Conservation (phyloP, 2,888 invertebrate genomes). For the Trissonchulus latispiculum region DNA sequence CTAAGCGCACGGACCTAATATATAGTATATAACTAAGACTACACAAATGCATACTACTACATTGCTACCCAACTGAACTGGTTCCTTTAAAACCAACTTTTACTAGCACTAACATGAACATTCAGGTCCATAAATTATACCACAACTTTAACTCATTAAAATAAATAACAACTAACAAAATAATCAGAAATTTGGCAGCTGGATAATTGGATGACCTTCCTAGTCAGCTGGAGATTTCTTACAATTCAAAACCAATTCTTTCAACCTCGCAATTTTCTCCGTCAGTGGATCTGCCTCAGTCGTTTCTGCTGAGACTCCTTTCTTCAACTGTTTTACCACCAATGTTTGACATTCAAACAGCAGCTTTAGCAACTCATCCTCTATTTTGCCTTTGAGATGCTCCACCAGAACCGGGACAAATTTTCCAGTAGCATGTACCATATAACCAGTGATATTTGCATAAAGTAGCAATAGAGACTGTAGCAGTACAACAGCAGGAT, state of each 20-base stretch:
- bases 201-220: no score
- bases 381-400: conserved; percentile 57
- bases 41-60: no score
- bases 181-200: no score
- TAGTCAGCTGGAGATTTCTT: no score
- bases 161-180: no score
- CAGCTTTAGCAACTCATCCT: not conserved
- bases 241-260: not conserved
- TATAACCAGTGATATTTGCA: conserved; percentile 62
- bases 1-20: no score
- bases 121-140: no score
- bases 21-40: no score
- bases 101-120: no score
- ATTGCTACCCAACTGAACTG: no score
- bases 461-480: conserved; percentile 66
- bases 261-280: not conserved
- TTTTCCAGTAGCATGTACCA: conserved; percentile 83
- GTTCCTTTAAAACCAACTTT: no score
- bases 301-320: not conserved
- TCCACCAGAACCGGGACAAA: conserved; percentile 71
- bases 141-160: no score
- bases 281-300: not conserved
- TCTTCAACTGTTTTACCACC: not conserved
- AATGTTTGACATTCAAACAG: not conserved
- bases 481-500: conserved; percentile 68